Base-by-base conservation (phyloP, 2,888 invertebrate genomes). In the Ormyrus nitidulus region DNA sequence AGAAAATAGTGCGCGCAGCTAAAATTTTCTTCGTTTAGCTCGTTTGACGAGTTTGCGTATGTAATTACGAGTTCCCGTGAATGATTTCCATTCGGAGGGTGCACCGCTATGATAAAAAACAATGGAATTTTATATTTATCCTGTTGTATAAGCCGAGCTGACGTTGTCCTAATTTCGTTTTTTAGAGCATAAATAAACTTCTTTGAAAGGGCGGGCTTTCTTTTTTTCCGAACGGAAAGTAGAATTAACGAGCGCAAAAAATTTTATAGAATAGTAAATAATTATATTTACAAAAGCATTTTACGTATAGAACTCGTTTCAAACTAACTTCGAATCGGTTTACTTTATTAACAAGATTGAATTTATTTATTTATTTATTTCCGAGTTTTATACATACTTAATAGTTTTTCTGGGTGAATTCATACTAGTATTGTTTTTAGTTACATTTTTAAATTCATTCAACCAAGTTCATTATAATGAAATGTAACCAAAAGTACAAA, bases 81-180 rank as follows among this genome's bases (percentile, higher is more conserved):
- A 46, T 19, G 34, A 11, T 46, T 44, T 4, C n/a, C 4, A 19
- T 19, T 34, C 34, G 34, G 34, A 34, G 34, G 34, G 4, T 34
- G 34, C 19, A 46, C 49, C 54, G 44, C 10, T 48, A 56, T 13
- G 53, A 56, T 56, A 46, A 44, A 46, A 53, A 5, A 46, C 51
- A 46, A 7, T 46, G 11, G 46, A 62, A 72, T 44, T 56, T 69
- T 56, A 69, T 72, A 69, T 72, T 72, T 62, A 59, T 62, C n/a
- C 62, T 51, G 7, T n/a, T 49, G 51, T 34, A 3, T 34, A 0
- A 4, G 34, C 3, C 34, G 34, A 3, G 34, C 34, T 34, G 34
- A 34, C 34, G 3, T 34, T 34, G 34, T 34, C 34, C 34, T 34
- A 34, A 34, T 34, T 34, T 34, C 34, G 34, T 11, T 44, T 53